These are phyloP conservation scores for Hartigia nigra DNA, from an alignment of 2,888 invertebrate genomes.

Conservation along the genomic window DNA sequence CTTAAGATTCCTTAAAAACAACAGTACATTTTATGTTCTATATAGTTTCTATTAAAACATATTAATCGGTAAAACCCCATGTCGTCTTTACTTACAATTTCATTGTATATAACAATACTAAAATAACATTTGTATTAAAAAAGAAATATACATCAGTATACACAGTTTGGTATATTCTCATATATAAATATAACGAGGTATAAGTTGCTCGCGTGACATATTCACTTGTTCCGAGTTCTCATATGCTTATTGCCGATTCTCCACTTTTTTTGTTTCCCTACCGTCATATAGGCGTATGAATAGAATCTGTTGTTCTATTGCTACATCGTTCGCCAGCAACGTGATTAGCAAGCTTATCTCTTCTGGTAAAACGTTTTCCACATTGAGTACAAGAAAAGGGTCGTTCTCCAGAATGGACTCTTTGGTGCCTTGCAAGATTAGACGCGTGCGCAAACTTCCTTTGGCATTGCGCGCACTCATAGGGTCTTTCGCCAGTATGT, in stretches of 20 bases:
- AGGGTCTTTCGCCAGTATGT: conserved; percentile 52
- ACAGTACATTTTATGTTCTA: too few species aligned
- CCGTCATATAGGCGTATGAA: background rate
- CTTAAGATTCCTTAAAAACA: background rate
- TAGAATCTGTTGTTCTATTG: background rate
- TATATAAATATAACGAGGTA: background rate
- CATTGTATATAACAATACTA: background rate
- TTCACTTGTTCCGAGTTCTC: background rate
- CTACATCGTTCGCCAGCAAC: conserved; percentile 24
- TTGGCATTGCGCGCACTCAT: conserved; percentile 42
- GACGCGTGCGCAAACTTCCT: conserved; percentile 49
- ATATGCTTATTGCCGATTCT: background rate
- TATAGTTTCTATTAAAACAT: background rate
- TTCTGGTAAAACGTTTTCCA: conserved; percentile 40
- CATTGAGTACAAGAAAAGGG: conserved; percentile 44
- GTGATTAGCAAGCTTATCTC: conserved; percentile 34
- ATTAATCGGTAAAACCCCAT: background rate
- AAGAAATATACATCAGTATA: background rate
- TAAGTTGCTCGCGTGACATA: background rate
- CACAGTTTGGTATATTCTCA: background rate
- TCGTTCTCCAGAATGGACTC: conserved; percentile 44
- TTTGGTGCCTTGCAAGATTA: conserved; percentile 45
- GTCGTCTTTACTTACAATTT: background rate
- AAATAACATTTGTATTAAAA: conserved; percentile 5
- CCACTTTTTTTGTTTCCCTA: background rate